Conservation (phyloP, 1,140 invertebrate species). For the Leptinotarsa defecta region DNA sequence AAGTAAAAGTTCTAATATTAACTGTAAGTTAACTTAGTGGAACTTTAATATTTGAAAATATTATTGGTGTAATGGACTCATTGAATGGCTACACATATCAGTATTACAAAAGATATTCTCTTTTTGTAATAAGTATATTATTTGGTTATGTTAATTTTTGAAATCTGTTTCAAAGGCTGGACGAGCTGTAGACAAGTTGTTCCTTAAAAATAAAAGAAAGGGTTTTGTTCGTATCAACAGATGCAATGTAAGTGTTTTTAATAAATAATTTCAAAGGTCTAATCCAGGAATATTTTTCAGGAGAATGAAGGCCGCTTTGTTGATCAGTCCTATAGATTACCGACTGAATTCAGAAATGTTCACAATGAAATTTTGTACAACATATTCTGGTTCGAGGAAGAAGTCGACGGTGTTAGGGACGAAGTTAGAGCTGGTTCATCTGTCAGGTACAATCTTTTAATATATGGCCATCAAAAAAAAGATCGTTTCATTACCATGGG, state of each 20-base stretch:
- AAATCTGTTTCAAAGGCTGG: too few relatives aligned
- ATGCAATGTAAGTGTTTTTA: not conserved
- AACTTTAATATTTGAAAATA: too few relatives aligned
- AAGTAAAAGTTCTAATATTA: too few relatives aligned
- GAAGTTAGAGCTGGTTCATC: not conserved
- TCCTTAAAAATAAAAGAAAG: not conserved
- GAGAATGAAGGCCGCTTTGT: not conserved
- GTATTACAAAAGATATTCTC: too few relatives aligned
- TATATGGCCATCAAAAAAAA: too few relatives aligned
- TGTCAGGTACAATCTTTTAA: not conserved
- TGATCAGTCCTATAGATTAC: not conserved
- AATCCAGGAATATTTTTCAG: not conserved
- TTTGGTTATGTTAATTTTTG: too few relatives aligned
- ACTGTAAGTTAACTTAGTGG: too few relatives aligned
- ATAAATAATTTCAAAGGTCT: not conserved
- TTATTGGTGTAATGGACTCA: too few relatives aligned
- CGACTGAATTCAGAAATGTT: not conserved
- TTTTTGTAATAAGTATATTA: too few relatives aligned
- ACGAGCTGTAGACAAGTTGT: too few relatives aligned
- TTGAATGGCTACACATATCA: too few relatives aligned
- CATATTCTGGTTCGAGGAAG: not conserved
- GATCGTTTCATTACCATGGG: too few relatives aligned
- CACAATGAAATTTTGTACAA: slow-evolving; percentile 1
- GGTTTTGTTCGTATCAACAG: not conserved
- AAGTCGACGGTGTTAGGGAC: not conserved